Conservation (phyloP, 2,797 vertebrate species). For the Remorina albescens region DNA sequence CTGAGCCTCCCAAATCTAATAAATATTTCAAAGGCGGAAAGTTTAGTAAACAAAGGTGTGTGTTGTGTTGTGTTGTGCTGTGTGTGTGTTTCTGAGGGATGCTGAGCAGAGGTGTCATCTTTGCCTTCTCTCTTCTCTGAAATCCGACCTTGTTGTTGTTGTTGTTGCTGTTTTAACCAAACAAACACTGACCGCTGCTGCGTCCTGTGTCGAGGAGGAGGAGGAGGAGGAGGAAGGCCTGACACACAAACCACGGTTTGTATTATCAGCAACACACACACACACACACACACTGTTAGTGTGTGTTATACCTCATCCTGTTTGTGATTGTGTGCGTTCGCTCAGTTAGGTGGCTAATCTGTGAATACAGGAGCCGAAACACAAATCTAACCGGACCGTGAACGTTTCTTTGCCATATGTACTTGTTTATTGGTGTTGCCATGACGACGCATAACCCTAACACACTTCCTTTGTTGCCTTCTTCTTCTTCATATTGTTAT, state of each 20-base stretch:
- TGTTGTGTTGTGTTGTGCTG: conserved; percentile 46
- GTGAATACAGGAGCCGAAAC: no score
- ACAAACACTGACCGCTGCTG: conserved; percentile 53
- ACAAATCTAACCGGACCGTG: no score
- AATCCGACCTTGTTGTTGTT: conserved; percentile 57
- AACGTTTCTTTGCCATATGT: no score
- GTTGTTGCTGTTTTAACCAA: conserved; percentile 56
- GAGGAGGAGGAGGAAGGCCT: background rate
- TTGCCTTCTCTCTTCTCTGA: conserved; percentile 48
- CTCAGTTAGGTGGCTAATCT: no score
- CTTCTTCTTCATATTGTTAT: no score
- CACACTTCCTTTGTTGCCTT: no score
- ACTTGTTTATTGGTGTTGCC: no score
- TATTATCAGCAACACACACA: conserved; percentile 25
- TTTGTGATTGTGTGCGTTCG: no score
- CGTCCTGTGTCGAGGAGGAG: conserved; percentile 26
- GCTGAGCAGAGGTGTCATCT: conserved; percentile 70
- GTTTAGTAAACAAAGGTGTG: conserved; percentile 83
- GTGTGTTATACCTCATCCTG: conserved; percentile 1
- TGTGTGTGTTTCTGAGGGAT: conserved; percentile 49
- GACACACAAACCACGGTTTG: conserved; percentile 31
- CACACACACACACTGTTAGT: no score
- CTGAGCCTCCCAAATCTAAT: conserved; percentile 74
- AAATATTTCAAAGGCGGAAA: conserved; percentile 86
- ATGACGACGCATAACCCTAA: no score